phyloP scores from a whole-genome alignment of 2,113 vertebrate species.

The Raja brachyura region DNA sequence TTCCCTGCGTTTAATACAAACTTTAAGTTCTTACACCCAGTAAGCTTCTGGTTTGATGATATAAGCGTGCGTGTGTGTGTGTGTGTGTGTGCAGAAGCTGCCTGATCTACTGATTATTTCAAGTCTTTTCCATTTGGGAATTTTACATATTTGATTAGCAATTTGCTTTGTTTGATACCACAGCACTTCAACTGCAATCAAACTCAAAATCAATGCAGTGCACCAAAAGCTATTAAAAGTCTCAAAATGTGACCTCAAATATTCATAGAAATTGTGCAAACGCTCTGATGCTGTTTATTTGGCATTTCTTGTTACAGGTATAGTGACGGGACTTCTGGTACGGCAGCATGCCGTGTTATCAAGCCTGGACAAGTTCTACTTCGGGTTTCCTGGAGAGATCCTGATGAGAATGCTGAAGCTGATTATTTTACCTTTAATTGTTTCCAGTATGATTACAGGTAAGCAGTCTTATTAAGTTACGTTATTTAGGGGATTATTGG shows the following conservation, averaged over 20 bases:
- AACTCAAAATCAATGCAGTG: not conserved
- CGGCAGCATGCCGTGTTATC: slow-evolving; percentile 77
- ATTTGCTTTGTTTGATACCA: not conserved
- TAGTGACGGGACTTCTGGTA: slow-evolving; percentile 73
- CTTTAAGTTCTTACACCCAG: not conserved
- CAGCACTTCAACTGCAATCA: not conserved
- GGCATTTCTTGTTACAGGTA: slow-evolving; percentile 60
- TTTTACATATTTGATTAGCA: too few species aligned
- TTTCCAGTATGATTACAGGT: slow-evolving; percentile 98
- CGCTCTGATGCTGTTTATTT: not conserved
- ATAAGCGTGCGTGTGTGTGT: too few species aligned
- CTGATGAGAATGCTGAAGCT: slow-evolving; percentile 97
- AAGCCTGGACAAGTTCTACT: slow-evolving; percentile 80
- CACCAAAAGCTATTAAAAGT: not conserved
- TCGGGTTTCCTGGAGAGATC: slow-evolving; percentile 89
- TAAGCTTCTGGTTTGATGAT: too few species aligned
- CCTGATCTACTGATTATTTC: too few species aligned
- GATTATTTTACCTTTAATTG: slow-evolving; percentile 87
- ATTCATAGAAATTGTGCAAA: not conserved
- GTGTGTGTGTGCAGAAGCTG: too few species aligned
- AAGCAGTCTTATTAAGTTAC: slow-evolving; percentile 39
- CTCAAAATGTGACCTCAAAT: not conserved
- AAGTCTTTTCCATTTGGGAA: too few species aligned
- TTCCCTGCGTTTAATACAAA: not conserved
- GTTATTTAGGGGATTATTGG: not conserved